Percentiles rank a stretch among this genome's conserved stretches.
Evolutionary conservation across 2,113 vertebrate genomes (phyloP).

Genomic region (Carettochelys insculpta): DNA sequence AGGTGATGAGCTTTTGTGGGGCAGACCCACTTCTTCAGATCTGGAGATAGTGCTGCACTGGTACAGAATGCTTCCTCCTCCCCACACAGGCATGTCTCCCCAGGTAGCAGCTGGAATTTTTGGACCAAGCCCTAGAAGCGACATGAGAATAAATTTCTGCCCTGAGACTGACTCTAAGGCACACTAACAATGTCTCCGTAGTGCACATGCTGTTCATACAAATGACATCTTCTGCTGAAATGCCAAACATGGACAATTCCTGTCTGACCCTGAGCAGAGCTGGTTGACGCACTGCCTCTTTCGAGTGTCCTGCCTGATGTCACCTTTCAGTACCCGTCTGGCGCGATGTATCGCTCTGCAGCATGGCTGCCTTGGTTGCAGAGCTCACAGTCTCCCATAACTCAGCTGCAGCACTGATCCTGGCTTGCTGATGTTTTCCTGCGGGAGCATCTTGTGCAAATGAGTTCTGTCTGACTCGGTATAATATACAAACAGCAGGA

Average conservation of each 20-base stretch:
- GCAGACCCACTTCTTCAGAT: too few relatives aligned
- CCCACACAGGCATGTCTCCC: conserved; percentile 30
- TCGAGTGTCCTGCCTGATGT: not conserved
- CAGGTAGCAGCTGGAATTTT: conserved; percentile 64
- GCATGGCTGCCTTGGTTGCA: not conserved
- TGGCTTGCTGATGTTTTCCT: not conserved
- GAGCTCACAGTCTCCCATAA: not conserved
- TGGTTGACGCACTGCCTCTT: conserved; percentile 49
- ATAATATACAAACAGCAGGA: not conserved
- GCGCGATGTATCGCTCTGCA: not conserved
- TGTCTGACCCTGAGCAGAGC: not conserved
- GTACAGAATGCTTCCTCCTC: conserved; percentile 2
- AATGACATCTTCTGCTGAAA: conserved; percentile 21
- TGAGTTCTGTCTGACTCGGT: not conserved
- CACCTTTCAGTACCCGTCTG: conserved; percentile 20
- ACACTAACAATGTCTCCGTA: conserved; percentile 49
- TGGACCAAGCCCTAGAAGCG: conserved; percentile 50
- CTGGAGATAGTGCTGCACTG: too few relatives aligned
- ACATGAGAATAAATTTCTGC: conserved; percentile 44
- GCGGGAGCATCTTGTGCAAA: not conserved
- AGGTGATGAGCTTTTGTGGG: too few relatives aligned
- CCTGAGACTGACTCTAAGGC: conserved; percentile 39
- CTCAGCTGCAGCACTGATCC: not conserved
- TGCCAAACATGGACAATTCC: conserved; percentile 40
- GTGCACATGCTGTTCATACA: not conserved